Base-by-base conservation (phyloP, 1,140 invertebrate species). In the Mylabris phalerata region DNA sequence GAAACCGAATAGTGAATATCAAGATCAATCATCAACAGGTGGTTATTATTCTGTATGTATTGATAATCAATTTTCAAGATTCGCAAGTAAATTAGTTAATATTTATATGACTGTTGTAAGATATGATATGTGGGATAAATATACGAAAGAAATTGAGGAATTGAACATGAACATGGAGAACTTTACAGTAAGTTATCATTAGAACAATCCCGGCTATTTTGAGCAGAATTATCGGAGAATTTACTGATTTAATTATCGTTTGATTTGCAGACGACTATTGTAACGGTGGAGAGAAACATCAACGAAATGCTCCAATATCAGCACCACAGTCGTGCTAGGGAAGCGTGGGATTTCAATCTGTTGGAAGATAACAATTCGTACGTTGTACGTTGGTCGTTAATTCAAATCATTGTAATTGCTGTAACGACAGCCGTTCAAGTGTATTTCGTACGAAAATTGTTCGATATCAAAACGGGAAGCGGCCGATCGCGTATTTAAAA, bases 1-100 rank as follows among this genome's bases (percentile, higher is more conserved):
- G 92, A 84, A 86, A 72, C 75, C 89, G 2, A 89, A 82, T 61
- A 84, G 89, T 1, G 92, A 94, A 72, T 95, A 93, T 68, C 90
- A 94, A 56, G 92, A 95, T 70, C 83, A 85, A 65, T 78, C 83
- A 0, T 82, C 85, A 3, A 76, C 79, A 1, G 91, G 90, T 46
- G 92, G 91, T 5, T 93, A 93, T 70, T 97, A 95, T 70, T 86
- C 86, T n/a, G 85, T 97, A 19, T 98, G 95, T 75, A 86, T 98
- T 52, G 93, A 97, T 73, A 98, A 98, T 77, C 91, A 94, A 66
- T 93, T 95, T 68, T 95, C 92, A 5, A 79, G 90, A 70, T 96
- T 95, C 78, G 89, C 92, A 27, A 86, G 85, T 9, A 97, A 97
- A 77, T 74, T 97, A 57, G 89, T 98, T 10, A 95, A 95, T 75